Evolutionary conservation across 1,140 invertebrate species (phyloP).

Genomic region (Calycopis cecrops): DNA sequence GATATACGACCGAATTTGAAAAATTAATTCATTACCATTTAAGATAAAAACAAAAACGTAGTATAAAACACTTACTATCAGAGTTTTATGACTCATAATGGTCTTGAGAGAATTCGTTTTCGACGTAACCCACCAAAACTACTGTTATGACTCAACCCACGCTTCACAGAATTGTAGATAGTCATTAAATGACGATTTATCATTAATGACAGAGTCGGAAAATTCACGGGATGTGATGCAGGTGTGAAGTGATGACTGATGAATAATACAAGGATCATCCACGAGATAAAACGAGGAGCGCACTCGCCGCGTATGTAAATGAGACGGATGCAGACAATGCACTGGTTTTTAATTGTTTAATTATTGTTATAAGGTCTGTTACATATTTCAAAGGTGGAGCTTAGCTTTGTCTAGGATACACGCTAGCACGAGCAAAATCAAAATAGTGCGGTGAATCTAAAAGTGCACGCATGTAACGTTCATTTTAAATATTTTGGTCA

Average conservation of each 20-base stretch:
- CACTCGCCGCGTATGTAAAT: background rate
- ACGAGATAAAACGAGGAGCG: background rate
- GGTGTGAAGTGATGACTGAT: background rate
- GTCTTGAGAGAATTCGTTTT: background rate
- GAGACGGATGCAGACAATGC: background rate
- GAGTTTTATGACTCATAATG: conserved; percentile 1
- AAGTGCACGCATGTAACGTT: too few species aligned
- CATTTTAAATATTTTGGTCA: too few species aligned
- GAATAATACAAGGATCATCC: background rate
- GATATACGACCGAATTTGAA: background rate
- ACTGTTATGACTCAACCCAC: background rate
- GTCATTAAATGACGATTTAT: conserved; percentile 4
- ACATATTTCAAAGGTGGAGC: too few species aligned
- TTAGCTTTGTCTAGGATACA: too few species aligned
- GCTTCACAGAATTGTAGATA: background rate
- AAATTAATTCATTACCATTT: conserved; percentile 3
- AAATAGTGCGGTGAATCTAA: too few species aligned
- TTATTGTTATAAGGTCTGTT: background rate
- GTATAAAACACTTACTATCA: background rate
- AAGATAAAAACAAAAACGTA: background rate
- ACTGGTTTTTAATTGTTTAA: conserved; percentile 2
- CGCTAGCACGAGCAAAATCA: too few species aligned
- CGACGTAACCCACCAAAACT: background rate
- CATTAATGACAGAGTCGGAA: conserved; percentile 3
- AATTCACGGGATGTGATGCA: conserved; percentile 1